Conservation (phyloP, 1,140 invertebrate species). For the Scaptomyza hsui region DNA sequence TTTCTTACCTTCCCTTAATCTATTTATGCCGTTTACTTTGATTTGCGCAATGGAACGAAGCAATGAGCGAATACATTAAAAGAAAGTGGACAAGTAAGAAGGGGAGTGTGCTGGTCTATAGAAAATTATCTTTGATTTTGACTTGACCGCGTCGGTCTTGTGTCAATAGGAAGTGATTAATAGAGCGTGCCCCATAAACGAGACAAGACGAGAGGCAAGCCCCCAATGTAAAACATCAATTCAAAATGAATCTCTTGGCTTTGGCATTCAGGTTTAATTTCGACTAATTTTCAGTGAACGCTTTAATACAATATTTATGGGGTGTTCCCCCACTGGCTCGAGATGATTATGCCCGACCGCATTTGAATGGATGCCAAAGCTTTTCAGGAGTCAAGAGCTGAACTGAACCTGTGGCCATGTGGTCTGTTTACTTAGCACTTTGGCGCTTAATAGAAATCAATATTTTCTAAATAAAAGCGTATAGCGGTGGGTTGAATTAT, state of each 20-base stretch:
- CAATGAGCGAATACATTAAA: background rate
- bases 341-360: constrained; percentile 60
- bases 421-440: constrained; percentile 72
- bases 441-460: constrained; percentile 78
- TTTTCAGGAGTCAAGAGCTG: constrained; percentile 64
- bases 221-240: constrained; percentile 2
- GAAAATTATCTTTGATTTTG: constrained; percentile 80
- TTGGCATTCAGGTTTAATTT: constrained; percentile 64
- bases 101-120: constrained; percentile 19
- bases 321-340: constrained; percentile 8
- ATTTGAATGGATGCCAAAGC: constrained; percentile 38
- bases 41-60: constrained; percentile 49
- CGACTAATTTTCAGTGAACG: constrained; percentile 73
- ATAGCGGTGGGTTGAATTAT: constrained; percentile 10
- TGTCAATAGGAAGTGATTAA: constrained; percentile 81
- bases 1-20: constrained; percentile 55
- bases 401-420: constrained; percentile 16
- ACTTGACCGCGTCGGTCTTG: constrained; percentile 57
- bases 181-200: constrained; percentile 42
- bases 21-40: constrained; percentile 76
- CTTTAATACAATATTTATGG: constrained; percentile 80
- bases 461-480: constrained; percentile 76
- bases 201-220: background rate
- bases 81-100: background rate
- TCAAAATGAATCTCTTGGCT: constrained; percentile 31